phyloP scores from a whole-genome alignment of 2,113 vertebrate genomes.

The Psephotus haematonotus region DNA sequence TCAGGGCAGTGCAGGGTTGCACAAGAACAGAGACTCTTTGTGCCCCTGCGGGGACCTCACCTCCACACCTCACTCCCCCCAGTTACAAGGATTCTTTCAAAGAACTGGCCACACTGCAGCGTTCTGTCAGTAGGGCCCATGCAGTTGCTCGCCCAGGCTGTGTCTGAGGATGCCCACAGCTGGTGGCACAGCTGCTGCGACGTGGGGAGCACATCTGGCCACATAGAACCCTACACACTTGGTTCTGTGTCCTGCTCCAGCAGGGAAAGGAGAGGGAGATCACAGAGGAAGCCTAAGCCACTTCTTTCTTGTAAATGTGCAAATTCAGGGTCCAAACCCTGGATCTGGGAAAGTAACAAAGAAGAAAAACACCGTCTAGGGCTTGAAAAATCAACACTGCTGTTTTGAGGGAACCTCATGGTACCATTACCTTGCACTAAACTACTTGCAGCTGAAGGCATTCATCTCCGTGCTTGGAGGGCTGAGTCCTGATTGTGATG shows the following conservation, averaged over 20 bases:
- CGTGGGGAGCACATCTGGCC: fast-evolving
- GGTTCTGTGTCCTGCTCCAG: background rate
- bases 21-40: slow-evolving; percentile 46
- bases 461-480: background rate
- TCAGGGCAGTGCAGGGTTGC: background rate
- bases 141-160: background rate
- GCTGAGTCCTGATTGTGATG: background rate
- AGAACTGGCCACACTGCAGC: background rate
- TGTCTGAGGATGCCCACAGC: background rate
- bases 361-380: background rate
- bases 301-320: background rate
- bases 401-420: background rate
- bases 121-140: fast-evolving
- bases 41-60: background rate
- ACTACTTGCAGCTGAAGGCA: background rate
- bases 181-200: fast-evolving
- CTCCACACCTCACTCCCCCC: background rate
- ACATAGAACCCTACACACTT: fast-evolving
- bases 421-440: background rate
- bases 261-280: background rate
- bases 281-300: fast-evolving
- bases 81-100: background rate
- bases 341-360: too few relatives aligned
- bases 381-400: background rate
- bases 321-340: background rate